Base-by-base conservation (phyloP, 2,888 invertebrate species). In the Patella caerulea region DNA sequence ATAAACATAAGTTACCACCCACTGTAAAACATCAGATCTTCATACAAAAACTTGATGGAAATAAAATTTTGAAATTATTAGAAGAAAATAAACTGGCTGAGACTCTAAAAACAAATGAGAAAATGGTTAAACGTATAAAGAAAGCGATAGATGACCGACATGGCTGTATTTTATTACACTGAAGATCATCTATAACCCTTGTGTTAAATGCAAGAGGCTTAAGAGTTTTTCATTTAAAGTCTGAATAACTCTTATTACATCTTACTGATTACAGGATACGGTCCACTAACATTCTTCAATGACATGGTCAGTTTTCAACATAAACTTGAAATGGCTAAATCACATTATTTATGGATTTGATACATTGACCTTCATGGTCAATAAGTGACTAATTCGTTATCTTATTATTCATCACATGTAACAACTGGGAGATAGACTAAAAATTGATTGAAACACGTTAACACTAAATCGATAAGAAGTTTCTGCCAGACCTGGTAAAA, bases 1-100 rank as follows among this genome's bases (percentile, higher is more conserved):
- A 78, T 53, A 83, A 80, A 56, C 82, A 83, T 70, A 75, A 76
- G 45, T 76, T 84, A n/a, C 78, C 80, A 19, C 17, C 59, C 56
- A 59, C 59, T 9, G 59, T 82, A 53, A 79, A 75, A 17, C 78
- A 79, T n/a, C 78, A 79, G 19, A 80, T 84, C 15, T 71, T 59
- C 71, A 14, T 77, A 14, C 76, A 81, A 73, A 74, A 76, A 55
- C 73, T 83, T 2, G 81, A 79, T 52, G 84, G 84, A 0, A 72
- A 78, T 56, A 52, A 69, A 24, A 52, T 84, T 70, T 53, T 83
- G 54, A 77, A 78, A 34, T 29, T 82, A 74, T 76, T 75, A 19
- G 14, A 78, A 54, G 65, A 74, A 1, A 75, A 78, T 17, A 70
- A 29, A 11, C 52, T 82, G 45, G 75, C 75, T 11, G 53, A 59